phyloP scores from a whole-genome alignment of 2,888 invertebrate genomes.

The Lepeophtheirus nordmannii region DNA sequence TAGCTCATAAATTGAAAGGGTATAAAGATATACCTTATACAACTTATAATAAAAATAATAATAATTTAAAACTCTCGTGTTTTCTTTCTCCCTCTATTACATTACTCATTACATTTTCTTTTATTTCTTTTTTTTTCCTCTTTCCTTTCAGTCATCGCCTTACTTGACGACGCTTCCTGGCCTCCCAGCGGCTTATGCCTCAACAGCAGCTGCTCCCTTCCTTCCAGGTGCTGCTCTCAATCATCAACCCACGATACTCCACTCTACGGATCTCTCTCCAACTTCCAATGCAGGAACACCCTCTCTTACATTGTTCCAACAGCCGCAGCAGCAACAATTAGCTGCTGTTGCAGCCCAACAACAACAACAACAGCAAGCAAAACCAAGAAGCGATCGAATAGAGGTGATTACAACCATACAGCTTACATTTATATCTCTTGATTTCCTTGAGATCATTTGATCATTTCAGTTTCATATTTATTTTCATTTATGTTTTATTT shows the following conservation, averaged over 20 bases:
- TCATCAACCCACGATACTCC: conserved; percentile 4
- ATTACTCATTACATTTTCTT: not conserved
- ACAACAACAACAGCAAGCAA: conserved; percentile 9
- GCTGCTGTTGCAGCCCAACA: not conserved
- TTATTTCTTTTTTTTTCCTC: not conserved
- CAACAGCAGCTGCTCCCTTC: not conserved
- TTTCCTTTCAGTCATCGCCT: not conserved
- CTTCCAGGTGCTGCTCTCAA: conserved; percentile 9
- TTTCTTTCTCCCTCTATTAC: too few species aligned
- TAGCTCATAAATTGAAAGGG: too few species aligned
- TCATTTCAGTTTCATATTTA: not conserved
- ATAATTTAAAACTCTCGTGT: too few species aligned
- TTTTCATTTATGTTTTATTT: not conserved
- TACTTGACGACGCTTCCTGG: conserved; percentile 5
- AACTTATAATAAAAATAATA: too few species aligned
- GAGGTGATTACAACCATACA: not conserved
- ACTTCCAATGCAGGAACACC: conserved; percentile 16
- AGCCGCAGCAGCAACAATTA: conserved; percentile 13
- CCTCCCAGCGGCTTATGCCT: not conserved
- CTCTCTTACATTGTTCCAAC: not conserved
- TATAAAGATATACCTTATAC: too few species aligned
- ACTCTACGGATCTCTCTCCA: conserved; percentile 4
- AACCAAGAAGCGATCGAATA: conserved; percentile 15
- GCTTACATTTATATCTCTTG: not conserved
- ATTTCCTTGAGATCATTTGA: not conserved